These are phyloP conservation scores for Cordilura impudica DNA, from an alignment of 2,888 invertebrate genomes.

Conservation along the genomic window DNA sequence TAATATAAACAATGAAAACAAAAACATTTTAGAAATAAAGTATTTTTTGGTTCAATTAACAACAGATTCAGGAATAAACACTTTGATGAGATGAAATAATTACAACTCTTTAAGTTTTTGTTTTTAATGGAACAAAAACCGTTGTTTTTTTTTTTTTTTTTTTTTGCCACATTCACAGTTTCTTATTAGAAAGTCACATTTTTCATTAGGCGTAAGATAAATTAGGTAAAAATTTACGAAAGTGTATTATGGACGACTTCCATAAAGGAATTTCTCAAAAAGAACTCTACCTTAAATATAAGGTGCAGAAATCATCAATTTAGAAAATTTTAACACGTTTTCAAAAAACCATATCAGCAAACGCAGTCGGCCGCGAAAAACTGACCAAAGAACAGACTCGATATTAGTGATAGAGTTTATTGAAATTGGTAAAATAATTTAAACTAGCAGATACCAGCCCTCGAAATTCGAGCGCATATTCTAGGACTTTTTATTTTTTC, in stretches of 20 bases:
- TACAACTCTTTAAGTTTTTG: too few species aligned
- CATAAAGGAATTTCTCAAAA: background rate
- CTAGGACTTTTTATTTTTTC: too few species aligned
- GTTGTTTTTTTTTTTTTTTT: too few species aligned
- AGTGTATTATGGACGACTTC: background rate
- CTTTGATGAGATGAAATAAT: too few species aligned
- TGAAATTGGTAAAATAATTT: background rate
- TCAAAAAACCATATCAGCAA: slow-evolving; percentile 4
- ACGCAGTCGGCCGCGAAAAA: background rate
- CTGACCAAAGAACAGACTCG: slow-evolving; percentile 8
- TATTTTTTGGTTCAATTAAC: too few species aligned
- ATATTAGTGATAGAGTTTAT: background rate
- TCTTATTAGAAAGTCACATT: too few species aligned
- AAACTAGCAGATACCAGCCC: too few species aligned
- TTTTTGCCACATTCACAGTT: too few species aligned
- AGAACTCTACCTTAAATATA: too few species aligned
- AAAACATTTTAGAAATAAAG: background rate
- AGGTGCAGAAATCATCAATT: background rate
- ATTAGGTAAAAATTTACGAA: background rate
- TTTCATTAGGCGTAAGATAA: background rate
- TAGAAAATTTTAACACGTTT: background rate
- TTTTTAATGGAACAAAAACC: too few species aligned
- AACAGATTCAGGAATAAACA: too few species aligned
- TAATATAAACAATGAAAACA: background rate
- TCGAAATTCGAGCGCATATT: too few species aligned